Percentiles rank a stretch among this genome's conserved stretches.
Conservation (phyloP, 2,797 vertebrate genomes). For the Gambusia yucatana region DNA sequence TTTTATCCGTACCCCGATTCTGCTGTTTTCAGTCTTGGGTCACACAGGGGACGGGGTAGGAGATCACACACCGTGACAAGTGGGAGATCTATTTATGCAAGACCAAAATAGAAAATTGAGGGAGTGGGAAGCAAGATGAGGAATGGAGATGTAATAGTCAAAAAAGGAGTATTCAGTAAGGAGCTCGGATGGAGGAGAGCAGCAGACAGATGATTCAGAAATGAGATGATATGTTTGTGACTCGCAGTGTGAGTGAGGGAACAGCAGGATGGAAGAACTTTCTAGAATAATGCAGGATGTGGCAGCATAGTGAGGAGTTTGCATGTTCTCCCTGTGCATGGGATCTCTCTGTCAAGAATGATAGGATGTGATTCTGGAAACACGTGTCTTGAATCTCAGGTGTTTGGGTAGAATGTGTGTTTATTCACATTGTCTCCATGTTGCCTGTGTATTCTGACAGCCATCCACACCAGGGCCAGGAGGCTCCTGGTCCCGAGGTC, state of each 20-base stretch:
- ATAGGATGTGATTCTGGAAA: background rate
- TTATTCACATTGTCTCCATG: background rate
- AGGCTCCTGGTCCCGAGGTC: no score
- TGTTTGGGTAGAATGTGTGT: background rate
- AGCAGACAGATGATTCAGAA: slow-evolving; percentile 25
- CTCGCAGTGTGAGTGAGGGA: background rate
- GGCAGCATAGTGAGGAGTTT: slow-evolving; percentile 4
- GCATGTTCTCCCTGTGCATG: no score
- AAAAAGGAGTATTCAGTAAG: slow-evolving; percentile 24
- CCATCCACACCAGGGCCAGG: background rate
- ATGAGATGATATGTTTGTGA: slow-evolving; percentile 21
- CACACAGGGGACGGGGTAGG: slow-evolving; percentile 8
- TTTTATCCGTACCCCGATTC: background rate
- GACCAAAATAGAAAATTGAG: slow-evolving; percentile 59
- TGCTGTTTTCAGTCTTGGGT: slow-evolving; percentile 66
- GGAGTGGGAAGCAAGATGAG: slow-evolving; percentile 28
- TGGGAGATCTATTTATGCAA: slow-evolving; percentile 35
- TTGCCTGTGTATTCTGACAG: background rate
- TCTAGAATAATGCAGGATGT: slow-evolving; percentile 13
- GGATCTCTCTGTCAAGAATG: background rate
- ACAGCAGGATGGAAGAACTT: slow-evolving; percentile 8
- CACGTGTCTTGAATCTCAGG: background rate
- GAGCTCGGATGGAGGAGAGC: background rate
- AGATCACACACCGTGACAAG: slow-evolving; percentile 27
- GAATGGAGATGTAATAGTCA: slow-evolving; percentile 22